Base-by-base conservation (phyloP, 1,140 invertebrate species). In the Lepidostoma basale region DNA sequence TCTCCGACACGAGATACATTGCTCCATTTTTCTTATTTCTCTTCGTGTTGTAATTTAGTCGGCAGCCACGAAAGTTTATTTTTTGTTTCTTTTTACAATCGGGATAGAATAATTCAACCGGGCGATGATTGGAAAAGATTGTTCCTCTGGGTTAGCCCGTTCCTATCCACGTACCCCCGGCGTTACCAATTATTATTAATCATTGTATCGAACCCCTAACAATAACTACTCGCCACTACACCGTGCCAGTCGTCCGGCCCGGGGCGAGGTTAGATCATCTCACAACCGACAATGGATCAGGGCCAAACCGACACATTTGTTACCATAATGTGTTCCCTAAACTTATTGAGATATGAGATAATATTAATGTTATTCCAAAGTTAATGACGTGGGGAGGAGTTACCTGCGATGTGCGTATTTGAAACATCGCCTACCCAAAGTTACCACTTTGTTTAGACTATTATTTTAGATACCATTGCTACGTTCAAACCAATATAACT, bases 161-260 rank as follows among this genome's bases (percentile, higher is more conserved):
- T 52, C 62, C 14, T 25, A 52, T 36, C 60, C 30, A 9, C 25
- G 59, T 45, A 44, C 59, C 40, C 45, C 62, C 62, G 67, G 58
- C 63, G 62, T 58, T 72, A 72, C 62, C 67, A 72, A 72, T 72
- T 68, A 72, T 67, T 62, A 62, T 63, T 62, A 47, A 44, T 62
- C 63, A 62, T 66, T 66, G 39, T 52, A 49, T 60, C 23, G 62
- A 62, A 23, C 62, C 56, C 42, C 20, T 66, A 72, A 72, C 70
- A 69, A 72, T 69, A 47, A 62, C 25, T 40, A 5, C 5, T 12
- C 30, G 30, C 12, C 5, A 33, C 30, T n/a, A n/a, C n/a, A n/a
- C n/a, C 14, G 52, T 59, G 68, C 67, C 66, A 68, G 44, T 54
- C 28, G 44, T 33, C 16, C 16, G 56, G 44, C 54, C 28, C 12